Base-by-base conservation (phyloP, 2,797 vertebrate species). In the Rhynchonycteris naso region DNA sequence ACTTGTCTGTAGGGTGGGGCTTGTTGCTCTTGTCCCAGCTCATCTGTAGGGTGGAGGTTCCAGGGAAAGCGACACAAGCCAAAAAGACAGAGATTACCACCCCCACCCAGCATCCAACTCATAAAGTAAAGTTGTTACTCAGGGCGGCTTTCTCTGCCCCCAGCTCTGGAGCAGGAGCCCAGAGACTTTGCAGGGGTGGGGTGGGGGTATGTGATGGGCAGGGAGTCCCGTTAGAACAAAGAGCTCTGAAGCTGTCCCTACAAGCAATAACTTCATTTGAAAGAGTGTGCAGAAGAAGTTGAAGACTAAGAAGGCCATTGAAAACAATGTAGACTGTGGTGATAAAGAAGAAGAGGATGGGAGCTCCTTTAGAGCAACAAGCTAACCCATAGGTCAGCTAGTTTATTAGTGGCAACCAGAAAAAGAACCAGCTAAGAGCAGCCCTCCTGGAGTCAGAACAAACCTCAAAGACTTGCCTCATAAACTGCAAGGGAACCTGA, bases 401-500 rank as follows among this genome's bases (percentile, higher is more conserved):
- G 14, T 88, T 83, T 68, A 68, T 59, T 43, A 14, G 56, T 65
- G 56, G 74, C 68, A 78, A 68, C 13, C 15, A 65, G 50, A 81
- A 66, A 65, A 52, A 58, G 35, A 84, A 52, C 30, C 52, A 35
- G 4, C 50, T 56, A 12, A 82, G n/a, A 78, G 12, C n/a, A 78
- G 22, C 71, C 16, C 50, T 75, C 52, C 6, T 43, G 47, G 58
- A 71, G 26, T 93, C 28, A 63, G 35, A 86, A 76, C n/a, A 94
- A 82, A 86, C 69, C 65, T 83, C 80, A 65, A 33, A 78, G 12
- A 30, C 68, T 75, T 88, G 43, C 59, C 74, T 94, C 78, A 92
- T 43, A 82, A 96, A 59, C 15, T 83, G 15, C 50, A 92, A 52
- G 89, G 13, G 38, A 26, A 10, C 21, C 86, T 81, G 68, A 58